Evolutionary conservation across 2,888 invertebrate genomes (phyloP).

Genomic region (Allolobophora icterica): DNA sequence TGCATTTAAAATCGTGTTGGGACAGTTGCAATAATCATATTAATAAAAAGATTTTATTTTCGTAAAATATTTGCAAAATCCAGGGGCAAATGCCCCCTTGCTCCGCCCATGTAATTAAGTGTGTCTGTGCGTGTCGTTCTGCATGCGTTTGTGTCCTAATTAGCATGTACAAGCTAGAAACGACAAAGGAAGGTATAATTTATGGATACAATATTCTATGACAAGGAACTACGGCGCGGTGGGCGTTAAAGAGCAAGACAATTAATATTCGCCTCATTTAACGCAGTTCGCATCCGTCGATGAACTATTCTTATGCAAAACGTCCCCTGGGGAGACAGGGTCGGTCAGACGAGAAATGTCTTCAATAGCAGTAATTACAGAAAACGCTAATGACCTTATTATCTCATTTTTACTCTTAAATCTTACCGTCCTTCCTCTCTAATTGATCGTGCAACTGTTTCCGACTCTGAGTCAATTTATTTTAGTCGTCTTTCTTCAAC

Average conservation of each 20-base stretch:
- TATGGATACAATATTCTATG: neutral
- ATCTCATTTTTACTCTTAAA: neutral
- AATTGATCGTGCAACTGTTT: neutral
- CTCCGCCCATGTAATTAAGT: too few relatives aligned
- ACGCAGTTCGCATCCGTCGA: neutral
- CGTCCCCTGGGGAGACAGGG: neutral
- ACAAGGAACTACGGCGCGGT: neutral
- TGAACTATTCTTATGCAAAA: neutral
- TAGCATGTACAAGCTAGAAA: neutral
- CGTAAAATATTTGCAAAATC: too few relatives aligned
- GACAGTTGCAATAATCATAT: too few relatives aligned
- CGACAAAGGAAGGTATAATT: neutral
- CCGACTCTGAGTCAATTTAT: neutral
- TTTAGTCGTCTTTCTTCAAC: neutral
- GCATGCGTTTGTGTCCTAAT: neutral
- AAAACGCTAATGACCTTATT: slow-evolving; percentile 2
- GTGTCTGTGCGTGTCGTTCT: neutral
- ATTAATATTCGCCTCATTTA: neutral
- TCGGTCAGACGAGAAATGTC: neutral
- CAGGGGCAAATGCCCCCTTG: too few relatives aligned
- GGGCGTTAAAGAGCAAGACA: neutral
- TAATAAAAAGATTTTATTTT: too few relatives aligned
- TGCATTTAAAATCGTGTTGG: too few relatives aligned
- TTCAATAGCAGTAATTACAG: neutral
- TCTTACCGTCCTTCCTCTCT: neutral